These are phyloP conservation scores for Oophaga sylvatica DNA, from an alignment of 2,797 vertebrate genomes.

Conservation along the genomic window DNA sequence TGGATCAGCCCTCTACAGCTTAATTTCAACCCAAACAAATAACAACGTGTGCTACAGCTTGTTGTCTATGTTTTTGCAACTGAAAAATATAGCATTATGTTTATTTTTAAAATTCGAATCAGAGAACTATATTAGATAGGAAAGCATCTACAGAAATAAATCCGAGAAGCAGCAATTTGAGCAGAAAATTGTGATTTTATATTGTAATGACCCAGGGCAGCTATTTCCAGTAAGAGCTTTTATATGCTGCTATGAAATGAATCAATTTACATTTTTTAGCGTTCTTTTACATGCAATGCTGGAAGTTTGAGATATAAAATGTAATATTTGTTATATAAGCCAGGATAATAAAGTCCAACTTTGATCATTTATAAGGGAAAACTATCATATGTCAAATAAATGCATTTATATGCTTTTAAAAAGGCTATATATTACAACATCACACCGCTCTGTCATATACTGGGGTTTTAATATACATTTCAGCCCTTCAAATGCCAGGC, in stretches of 20 bases:
- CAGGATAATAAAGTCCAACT: not conserved
- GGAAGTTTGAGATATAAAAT: constrained; percentile 7
- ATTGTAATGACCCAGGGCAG: constrained; percentile 40
- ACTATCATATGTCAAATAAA: constrained; percentile 20
- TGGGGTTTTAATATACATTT: not conserved
- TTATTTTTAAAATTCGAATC: not conserved
- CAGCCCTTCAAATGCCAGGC: not conserved
- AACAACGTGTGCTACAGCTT: no score
- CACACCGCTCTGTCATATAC: not conserved
- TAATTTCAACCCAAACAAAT: no score
- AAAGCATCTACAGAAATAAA: not conserved
- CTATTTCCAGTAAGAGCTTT: constrained; percentile 43
- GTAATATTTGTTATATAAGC: not conserved
- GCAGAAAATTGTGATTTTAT: constrained; percentile 41
- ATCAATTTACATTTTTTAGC: constrained; percentile 41
- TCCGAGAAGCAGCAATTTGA: constrained; percentile 21
- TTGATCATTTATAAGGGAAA: not conserved
- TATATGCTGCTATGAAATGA: constrained; percentile 31
- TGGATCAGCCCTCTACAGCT: no score
- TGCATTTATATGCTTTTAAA: not conserved
- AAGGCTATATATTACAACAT: not conserved
- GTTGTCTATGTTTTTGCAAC: no score
- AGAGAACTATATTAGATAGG: constrained; percentile 5
- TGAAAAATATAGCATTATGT: constrained; percentile 4
- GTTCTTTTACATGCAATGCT: constrained; percentile 17